These are phyloP conservation scores for Morpho deidamia DNA, from an alignment of 2,888 invertebrate genomes.

Conservation along the genomic window DNA sequence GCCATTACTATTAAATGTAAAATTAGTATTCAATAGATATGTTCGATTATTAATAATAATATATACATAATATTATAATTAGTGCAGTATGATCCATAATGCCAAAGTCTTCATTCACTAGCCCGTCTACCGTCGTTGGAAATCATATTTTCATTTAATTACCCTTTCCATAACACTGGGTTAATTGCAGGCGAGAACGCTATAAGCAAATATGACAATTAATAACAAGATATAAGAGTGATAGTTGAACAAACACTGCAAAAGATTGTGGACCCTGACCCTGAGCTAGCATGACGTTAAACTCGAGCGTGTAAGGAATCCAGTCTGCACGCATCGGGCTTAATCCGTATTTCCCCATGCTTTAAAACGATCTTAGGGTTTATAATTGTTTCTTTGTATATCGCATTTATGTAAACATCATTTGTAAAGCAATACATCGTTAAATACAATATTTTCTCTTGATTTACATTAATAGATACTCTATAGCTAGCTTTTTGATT, in stretches of 20 bases:
- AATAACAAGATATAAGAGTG: conserved; percentile 4
- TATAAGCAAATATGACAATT: conserved; percentile 1
- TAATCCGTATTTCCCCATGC: conserved; percentile 11
- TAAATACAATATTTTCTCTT: too few relatives aligned
- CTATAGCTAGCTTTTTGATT: too few relatives aligned
- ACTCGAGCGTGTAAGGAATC: conserved; percentile 21
- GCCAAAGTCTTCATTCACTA: background rate
- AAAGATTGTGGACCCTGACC: conserved; percentile 19
- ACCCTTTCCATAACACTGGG: conserved; percentile 9
- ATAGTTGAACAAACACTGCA: conserved; percentile 3
- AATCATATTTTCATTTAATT: conserved; percentile 8
- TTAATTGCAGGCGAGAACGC: background rate
- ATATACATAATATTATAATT: too few relatives aligned
- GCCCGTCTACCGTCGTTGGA: conserved; percentile 1
- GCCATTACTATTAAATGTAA: too few relatives aligned
- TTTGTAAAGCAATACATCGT: too few relatives aligned
- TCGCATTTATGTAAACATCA: too few relatives aligned
- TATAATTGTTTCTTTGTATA: too few relatives aligned
- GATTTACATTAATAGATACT: too few relatives aligned
- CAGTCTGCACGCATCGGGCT: conserved; percentile 18
- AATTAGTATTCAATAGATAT: too few relatives aligned
- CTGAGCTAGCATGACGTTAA: conserved; percentile 20
- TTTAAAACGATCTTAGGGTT: background rate
- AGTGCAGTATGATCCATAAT: too few relatives aligned
- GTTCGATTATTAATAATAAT: too few relatives aligned